Conservation (phyloP, 2,113 vertebrate genomes). For the Channa argus region DNA sequence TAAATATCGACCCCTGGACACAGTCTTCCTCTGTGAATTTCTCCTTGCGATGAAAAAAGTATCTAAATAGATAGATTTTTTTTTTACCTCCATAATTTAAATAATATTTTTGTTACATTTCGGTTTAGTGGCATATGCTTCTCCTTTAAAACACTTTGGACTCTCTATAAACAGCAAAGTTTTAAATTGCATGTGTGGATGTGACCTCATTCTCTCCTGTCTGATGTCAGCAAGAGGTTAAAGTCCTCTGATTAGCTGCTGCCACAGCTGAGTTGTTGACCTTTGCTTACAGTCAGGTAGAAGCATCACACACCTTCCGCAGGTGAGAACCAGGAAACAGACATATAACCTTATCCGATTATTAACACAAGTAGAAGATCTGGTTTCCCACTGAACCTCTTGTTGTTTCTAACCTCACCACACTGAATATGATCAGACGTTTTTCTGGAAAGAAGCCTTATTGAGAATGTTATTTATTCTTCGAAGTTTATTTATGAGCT, state of each 20-base stretch:
- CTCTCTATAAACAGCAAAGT: too few relatives aligned
- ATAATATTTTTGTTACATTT: too few relatives aligned
- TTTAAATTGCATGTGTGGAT: not conserved
- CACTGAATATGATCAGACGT: not conserved
- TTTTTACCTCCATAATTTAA: too few relatives aligned
- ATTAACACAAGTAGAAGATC: not conserved
- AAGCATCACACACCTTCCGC: constrained; percentile 6
- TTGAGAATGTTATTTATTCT: too few relatives aligned
- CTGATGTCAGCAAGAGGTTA: constrained; percentile 29
- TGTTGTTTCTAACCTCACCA: not conserved
- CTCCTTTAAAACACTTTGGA: too few relatives aligned
- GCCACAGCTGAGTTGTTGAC: constrained; percentile 13
- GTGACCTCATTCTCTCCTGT: not conserved
- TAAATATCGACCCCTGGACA: too few relatives aligned
- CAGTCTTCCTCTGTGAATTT: too few relatives aligned
- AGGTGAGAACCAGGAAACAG: constrained; percentile 20
- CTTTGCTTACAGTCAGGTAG: constrained; percentile 12
- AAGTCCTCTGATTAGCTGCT: constrained; percentile 40
- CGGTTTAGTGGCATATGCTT: too few relatives aligned
- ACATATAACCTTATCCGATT: not conserved
- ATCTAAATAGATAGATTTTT: too few relatives aligned
- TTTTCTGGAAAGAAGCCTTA: not conserved
- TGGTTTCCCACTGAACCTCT: not conserved
- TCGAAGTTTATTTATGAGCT: too few relatives aligned
- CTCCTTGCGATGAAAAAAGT: too few relatives aligned